Evolutionary conservation across 2,888 invertebrate genomes (phyloP), one percentile per base, ranked within the genome.

Genomic region (Drosophila merina): DNA sequence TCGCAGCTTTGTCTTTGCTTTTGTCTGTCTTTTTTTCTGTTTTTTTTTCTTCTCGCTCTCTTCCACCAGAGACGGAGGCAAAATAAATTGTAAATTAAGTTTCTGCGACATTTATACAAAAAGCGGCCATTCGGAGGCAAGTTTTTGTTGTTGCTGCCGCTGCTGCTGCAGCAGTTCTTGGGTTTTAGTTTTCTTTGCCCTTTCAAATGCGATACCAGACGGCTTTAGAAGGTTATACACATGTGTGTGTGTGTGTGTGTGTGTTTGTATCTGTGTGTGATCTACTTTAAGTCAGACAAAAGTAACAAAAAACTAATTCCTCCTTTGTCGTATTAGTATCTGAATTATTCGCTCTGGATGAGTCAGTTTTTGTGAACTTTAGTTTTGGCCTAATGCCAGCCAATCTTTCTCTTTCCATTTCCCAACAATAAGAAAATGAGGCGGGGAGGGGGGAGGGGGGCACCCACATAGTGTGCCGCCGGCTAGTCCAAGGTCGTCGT

Each of bases 401-500:
- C 9, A 12, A 57, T 28, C 25, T 45, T 6, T 33, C 9, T 33
- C 6, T 42, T 25, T 25, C 0, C 47, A 10, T 9, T 28, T 5
- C 4, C 28, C 28, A 28, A 47, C 28, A n/a, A 5, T 4, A 38
- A 10, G 5, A 10, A n/a, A 38, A 20, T 20, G 20, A 20, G 20
- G 2, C 1, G 20, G 20, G 20, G 20, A 2, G 2, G 20, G 20
- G 20, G 20, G 20, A 2, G 20, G 20, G 20, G 20, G 20, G 20
- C 20, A 45, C 63, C 40, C 51, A 10, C 44, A 28, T 25, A 25
- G 10, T 30, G 0, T 7, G 20, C 42, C 50, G 20, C 42, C 50
- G 14, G 63, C 45, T 52, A 52, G 36, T 28, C 75, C 80, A 80
- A 80, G 84, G 86, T 80, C 84, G 80, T 80, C 81, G 86, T 86